A percentile compares a stretch with the other conserved stretches of the same genome.
Conservation (phyloP, 2,113 vertebrate species). For the Tupaia tana region DNA sequence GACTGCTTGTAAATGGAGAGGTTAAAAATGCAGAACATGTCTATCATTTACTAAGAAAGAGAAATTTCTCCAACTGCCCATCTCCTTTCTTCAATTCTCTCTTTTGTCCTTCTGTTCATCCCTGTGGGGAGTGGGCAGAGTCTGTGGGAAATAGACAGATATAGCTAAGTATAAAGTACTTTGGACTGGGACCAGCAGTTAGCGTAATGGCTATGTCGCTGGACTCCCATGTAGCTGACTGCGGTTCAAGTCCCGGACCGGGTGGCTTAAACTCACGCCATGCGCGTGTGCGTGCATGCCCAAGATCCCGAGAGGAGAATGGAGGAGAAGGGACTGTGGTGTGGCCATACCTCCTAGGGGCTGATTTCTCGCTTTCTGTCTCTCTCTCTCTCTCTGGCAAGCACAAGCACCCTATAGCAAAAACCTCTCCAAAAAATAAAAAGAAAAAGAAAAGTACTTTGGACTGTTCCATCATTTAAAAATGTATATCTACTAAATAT, state of each 20-base stretch:
- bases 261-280: too few species aligned
- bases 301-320: too few species aligned
- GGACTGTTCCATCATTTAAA: constrained; percentile 25
- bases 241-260: too few species aligned
- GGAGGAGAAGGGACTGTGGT: too few species aligned
- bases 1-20: not conserved
- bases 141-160: not conserved
- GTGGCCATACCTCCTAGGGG: too few species aligned
- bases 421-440: too few species aligned
- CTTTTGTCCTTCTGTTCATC: not conserved
- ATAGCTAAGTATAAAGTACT: not conserved
- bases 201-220: too few species aligned
- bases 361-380: too few species aligned
- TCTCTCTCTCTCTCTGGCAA: too few species aligned
- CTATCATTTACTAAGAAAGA: not conserved
- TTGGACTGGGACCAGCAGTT: not conserved
- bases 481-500: not conserved
- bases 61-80: not conserved
- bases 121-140: not conserved
- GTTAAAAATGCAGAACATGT: not conserved
- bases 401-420: too few species aligned
- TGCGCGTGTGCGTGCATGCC: too few species aligned
- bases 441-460: not conserved
- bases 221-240: too few species aligned
- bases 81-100: not conserved